phyloP scores from a whole-genome alignment of 2,797 vertebrate genomes.

The Sebastes kiyomatsui region DNA sequence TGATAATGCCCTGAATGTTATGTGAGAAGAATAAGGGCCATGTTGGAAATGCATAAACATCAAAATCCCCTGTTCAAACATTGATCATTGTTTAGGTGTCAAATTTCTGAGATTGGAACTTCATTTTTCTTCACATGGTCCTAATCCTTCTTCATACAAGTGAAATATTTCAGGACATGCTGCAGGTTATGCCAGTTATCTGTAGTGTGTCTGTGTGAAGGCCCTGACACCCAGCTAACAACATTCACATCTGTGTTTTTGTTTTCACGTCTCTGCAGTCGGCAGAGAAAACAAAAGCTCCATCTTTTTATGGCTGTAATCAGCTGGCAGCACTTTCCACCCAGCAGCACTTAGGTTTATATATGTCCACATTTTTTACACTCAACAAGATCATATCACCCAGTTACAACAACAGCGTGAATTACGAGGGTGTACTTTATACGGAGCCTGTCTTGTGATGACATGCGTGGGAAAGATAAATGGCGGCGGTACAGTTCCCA shows the following conservation, averaged over 20 bases:
- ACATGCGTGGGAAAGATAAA: slow-evolving; percentile 70
- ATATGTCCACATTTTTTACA: slow-evolving; percentile 6
- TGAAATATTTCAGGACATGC: not conserved
- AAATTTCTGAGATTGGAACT: not conserved
- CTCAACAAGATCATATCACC: slow-evolving; percentile 33
- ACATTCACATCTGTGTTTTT: slow-evolving; percentile 1
- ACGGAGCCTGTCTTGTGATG: slow-evolving; percentile 23
- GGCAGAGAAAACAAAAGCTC: slow-evolving; percentile 19
- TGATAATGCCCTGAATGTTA: not conserved
- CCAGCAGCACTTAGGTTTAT: slow-evolving; percentile 16
- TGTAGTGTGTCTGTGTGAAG: not conserved
- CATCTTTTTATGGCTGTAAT: slow-evolving; percentile 21
- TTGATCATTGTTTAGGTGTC: not conserved
- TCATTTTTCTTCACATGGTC: not conserved
- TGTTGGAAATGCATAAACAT: not conserved
- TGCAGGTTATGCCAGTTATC: not conserved
- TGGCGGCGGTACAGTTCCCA: slow-evolving; percentile 50
- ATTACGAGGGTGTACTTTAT: slow-evolving; percentile 20
- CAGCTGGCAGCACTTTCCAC: slow-evolving; percentile 26
- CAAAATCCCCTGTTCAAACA: not conserved
- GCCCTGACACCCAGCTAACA: not conserved
- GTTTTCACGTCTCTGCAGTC: slow-evolving; percentile 3
- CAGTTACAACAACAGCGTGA: slow-evolving; percentile 16
- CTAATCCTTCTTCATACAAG: not conserved
- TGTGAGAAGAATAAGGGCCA: not conserved